phyloP scores from a whole-genome alignment of 2,888 invertebrate genomes.

The Taphrorychus bicolor region DNA sequence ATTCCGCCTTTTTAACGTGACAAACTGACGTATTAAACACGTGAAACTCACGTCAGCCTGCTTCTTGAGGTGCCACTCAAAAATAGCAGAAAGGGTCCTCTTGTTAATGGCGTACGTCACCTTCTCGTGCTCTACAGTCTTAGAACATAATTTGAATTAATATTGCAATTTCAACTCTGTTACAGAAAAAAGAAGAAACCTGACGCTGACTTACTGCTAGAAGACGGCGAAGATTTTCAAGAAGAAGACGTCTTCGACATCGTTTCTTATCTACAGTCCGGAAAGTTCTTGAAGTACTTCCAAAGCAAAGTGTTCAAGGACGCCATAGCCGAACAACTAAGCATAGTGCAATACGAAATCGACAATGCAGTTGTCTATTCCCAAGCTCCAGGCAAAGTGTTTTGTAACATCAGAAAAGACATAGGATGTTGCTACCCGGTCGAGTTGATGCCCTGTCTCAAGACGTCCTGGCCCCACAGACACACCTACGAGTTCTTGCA shows the following conservation, averaged over 20 bases:
- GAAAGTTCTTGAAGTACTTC: constrained; percentile 74
- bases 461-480: constrained; percentile 75
- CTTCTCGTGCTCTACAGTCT: not conserved
- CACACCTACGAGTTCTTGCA: constrained; percentile 73
- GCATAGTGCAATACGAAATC: constrained; percentile 64
- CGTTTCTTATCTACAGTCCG: constrained; percentile 68
- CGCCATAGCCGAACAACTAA: constrained; percentile 66
- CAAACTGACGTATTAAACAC: too few species aligned
- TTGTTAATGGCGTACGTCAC: too few species aligned
- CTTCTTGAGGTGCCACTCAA: too few species aligned
- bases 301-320: constrained; percentile 67
- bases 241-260: constrained; percentile 49
- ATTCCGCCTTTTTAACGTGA: too few species aligned
- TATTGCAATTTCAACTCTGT: not conserved
- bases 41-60: too few species aligned
- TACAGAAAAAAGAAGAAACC: constrained; percentile 58
- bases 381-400: constrained; percentile 72
- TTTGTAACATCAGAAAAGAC: constrained; percentile 60
- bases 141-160: not conserved
- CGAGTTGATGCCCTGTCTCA: constrained; percentile 75
- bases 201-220: constrained; percentile 44
- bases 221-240: constrained; percentile 41
- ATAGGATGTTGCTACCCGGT: constrained; percentile 60
- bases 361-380: constrained; percentile 58
- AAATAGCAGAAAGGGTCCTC: too few species aligned